Conservation (phyloP, 2,113 vertebrate species). For the Perognathus longimembris region DNA sequence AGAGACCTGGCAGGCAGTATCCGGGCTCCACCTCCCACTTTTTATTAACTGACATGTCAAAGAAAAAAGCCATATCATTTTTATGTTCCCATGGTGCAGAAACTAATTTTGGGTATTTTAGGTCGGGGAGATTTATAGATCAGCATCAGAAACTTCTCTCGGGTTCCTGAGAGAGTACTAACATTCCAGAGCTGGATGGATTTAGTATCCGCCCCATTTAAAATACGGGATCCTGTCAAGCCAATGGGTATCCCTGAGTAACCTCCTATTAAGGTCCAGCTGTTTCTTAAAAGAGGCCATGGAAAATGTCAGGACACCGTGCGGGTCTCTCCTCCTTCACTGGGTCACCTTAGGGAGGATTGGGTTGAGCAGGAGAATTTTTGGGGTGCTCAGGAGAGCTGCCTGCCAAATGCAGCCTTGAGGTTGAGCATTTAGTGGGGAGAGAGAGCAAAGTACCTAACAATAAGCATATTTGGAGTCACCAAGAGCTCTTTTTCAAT, state of each 20-base stretch:
- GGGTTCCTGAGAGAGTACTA: slow-evolving; percentile 70
- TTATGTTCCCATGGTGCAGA: slow-evolving; percentile 56
- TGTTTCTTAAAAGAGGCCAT: slow-evolving; percentile 75
- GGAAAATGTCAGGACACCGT: slow-evolving; percentile 66
- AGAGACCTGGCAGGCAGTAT: slow-evolving; percentile 69
- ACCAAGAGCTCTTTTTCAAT: neutral
- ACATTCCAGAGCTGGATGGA: slow-evolving; percentile 65
- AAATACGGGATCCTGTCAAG: slow-evolving; percentile 68
- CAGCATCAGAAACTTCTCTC: slow-evolving; percentile 62
- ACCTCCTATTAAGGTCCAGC: slow-evolving; percentile 71
- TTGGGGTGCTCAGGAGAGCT: neutral
- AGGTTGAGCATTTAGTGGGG: neutral
- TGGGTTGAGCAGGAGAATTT: slow-evolving; percentile 27
- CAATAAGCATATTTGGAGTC: neutral
- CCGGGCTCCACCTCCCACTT: slow-evolving; percentile 59
- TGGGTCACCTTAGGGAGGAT: slow-evolving; percentile 62
- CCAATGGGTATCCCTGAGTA: slow-evolving; percentile 71
- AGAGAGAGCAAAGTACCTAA: neutral
- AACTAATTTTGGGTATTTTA: slow-evolving; percentile 76
- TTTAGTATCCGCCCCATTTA: slow-evolving; percentile 69
- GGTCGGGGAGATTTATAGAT: slow-evolving; percentile 59
- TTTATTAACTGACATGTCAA: slow-evolving; percentile 74
- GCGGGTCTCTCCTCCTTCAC: slow-evolving; percentile 41
- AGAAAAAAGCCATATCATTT: slow-evolving; percentile 70
- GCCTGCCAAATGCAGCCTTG: neutral